phyloP scores from a whole-genome alignment of 2,797 vertebrate species.

The Rhincodon typus region DNA sequence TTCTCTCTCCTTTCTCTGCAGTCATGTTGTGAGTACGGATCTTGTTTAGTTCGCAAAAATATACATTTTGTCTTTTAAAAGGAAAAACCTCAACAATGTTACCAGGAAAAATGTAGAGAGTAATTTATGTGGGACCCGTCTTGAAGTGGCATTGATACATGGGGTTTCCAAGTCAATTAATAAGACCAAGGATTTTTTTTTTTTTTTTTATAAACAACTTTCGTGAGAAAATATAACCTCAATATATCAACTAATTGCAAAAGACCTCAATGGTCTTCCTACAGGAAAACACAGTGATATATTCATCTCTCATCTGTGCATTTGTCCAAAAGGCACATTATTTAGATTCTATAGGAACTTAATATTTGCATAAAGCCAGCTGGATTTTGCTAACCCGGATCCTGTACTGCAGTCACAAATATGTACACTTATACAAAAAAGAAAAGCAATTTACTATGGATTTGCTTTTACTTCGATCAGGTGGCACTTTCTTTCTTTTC shows the following conservation, averaged over 20 bases:
- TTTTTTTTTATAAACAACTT: constrained; percentile 84
- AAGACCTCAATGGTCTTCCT: constrained; percentile 76
- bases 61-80: constrained; percentile 59
- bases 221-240: constrained; percentile 80
- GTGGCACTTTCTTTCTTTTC: constrained; percentile 24
- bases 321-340: constrained; percentile 33
- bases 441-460: constrained; percentile 21
- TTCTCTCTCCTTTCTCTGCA: constrained; percentile 59
- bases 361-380: constrained; percentile 30
- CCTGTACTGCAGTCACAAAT: background rate
- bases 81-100: constrained; percentile 22
- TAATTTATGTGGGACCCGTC: constrained; percentile 88
- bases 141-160: constrained; percentile 93
- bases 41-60: constrained; percentile 66
- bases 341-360: constrained; percentile 24
- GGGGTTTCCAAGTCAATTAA: constrained; percentile 90
- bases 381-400: constrained; percentile 14
- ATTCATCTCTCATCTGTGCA: constrained; percentile 33
- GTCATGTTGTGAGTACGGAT: constrained; percentile 68
- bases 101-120: constrained; percentile 53
- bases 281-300: constrained; percentile 43
- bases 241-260: constrained; percentile 90
- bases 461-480: constrained; percentile 25
- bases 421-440: constrained; percentile 25
- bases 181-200: constrained; percentile 85